Base-by-base conservation (phyloP, 2,797 vertebrate species). In the Todus mexicanus region DNA sequence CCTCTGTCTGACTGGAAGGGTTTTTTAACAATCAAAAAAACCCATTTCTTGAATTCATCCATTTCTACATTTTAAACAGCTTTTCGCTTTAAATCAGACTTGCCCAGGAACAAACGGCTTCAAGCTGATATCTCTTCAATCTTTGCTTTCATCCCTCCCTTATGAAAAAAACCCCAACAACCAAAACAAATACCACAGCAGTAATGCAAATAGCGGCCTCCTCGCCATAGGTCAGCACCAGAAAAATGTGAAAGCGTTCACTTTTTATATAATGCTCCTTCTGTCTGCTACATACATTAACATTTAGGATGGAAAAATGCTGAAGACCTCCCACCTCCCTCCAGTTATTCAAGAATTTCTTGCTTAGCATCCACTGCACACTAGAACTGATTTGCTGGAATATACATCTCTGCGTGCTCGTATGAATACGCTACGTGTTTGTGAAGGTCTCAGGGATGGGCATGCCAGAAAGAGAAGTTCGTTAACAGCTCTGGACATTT, bases 221-320 rank as follows among this genome's bases (percentile, higher is more conserved):
- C 53, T 73, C 77, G 50, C 35, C 65, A 59, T 29, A 82, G 81
- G 81, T 94, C 90, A 96, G 31, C 81, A 89, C 18, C 12, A 95
- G 84, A 92, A 95, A 92, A 95, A 93, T 92, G 72, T 90, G 81
- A 92, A 87, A 90, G 88, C 26, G 1, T 90, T 84, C 65, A 79
- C 69, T 92, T 93, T 90, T 90, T 54, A 22, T 71, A 95, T 63
- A 95, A 95, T 92, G 72, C 65, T 89, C 27, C 69, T 87, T 92
- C 69, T 96, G 94, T 95, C 81, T 94, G 89, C 90, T 85, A 94
- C 88, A 89, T 64, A 87, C 38, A 93, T 95, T 96, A 95, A 93
- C 89, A 93, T 94, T 93, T 93, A 90, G 4, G 1, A 90, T 69
- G 81, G 88, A 90, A 94, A n/a, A 94, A 84, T 65, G 35, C 4